Evolutionary conservation across 2,888 invertebrate species (phyloP), one percentile per base, ranked within the genome.

Genomic region (Synanthedon vespiformis): DNA sequence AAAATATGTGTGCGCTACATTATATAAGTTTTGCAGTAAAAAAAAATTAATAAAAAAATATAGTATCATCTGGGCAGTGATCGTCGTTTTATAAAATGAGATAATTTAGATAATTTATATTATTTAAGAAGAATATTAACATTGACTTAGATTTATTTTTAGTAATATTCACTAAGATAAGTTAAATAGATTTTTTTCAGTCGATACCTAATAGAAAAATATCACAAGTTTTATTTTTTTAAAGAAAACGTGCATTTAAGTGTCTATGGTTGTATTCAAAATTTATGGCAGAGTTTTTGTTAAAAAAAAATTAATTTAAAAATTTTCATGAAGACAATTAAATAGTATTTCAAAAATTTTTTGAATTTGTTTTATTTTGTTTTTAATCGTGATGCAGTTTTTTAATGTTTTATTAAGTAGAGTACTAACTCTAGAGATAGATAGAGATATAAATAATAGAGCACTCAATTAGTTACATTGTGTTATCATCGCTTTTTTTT

Each of bases 61-160:
- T 70, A 71, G 64, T 66, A 57, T 60, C 68, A 57, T 60, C 68
- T 71, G 75, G 77, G 80, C 80, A 80, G 78, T 75, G 74, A 66
- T 62, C 61, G 62, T 62, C 61, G 62, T 60, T 65, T 57, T 47
- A 16, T 40, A 53, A 16, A 44, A 44, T 13, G 14, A 48, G 8
- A 48, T 48, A 53, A 48, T 40, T 52, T 40, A 48, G n/a, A 48
- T 48, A 53, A 48, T 40, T 52, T 40, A 48, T 10, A 48, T 50
- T 34, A 40, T 44, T n/a, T 22, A 22, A 22, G 22, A 22, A 14
- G 51, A 48, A 53, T 51, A 49, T 40, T 52, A 47, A n/a, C 27
- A 40, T 68, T 74, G 74, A 74, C 74, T 72, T 72, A 72, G 72
- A 70, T 40, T 51, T 51, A 53, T 40, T 47, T 22, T 54, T 27